Base-by-base conservation (phyloP, 2,888 invertebrate genomes). In the Rhingia rostrata region DNA sequence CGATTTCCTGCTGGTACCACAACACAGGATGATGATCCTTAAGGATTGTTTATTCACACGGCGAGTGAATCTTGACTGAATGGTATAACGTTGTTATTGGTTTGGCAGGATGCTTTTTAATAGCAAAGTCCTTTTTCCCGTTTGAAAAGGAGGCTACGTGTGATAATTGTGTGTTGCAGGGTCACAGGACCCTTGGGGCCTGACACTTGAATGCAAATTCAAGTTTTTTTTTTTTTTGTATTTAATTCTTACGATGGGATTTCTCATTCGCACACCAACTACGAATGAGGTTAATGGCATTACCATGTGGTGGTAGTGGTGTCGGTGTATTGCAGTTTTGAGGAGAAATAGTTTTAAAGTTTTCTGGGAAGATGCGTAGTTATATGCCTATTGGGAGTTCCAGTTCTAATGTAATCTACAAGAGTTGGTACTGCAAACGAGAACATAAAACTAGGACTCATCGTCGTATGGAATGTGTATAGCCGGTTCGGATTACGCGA, bases 221-320 rank as follows among this genome's bases (percentile, higher is more conserved):
- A 22, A n/a, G n/a, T n/a, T n/a, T n/a, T n/a, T 2, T 47, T 56
- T 30, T 30, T 5, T n/a, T 61, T 39, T 33, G 10, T 45, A 12
- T 37, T 30, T 30, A 41, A 58, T 30, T 35, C 37, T 56, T 22
- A 1, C n/a, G 7, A 56, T 12, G 51, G 30, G 33, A 4, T n/a
- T 61, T 32, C 30, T 1, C 4, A 9, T 6, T 22, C 7, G 9
- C 6, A 12, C n/a, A 22, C n/a, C 10, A 12, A 12, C 3, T 3
- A 32, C 56, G 30, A 70, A 72, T 56, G 41, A 41, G 63, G 70
- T 78, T 78, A 78, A 78, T 72, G 78, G 78, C 35, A 64, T 56
- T 43, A 33, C 41, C 4, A 32, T 56, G 49, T 22, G 22, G 2
- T 22, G 22, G 22, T 22, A 2, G 22, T 22, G 22, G 22, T 22